These are phyloP conservation scores for Lasioglossum villosulum DNA, from an alignment of 2,888 invertebrate genomes.

Conservation along the genomic window DNA sequence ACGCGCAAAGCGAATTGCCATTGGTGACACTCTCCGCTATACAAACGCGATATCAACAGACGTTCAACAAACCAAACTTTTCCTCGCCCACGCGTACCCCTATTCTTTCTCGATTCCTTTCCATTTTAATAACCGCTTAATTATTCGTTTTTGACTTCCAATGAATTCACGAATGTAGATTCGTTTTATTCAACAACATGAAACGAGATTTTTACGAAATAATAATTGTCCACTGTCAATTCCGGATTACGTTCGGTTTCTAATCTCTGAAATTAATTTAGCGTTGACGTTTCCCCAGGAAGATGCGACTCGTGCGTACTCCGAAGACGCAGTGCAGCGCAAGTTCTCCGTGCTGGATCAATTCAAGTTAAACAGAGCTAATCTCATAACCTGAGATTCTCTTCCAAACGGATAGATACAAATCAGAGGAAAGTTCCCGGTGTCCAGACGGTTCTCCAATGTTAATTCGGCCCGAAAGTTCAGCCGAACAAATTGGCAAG, in stretches of 20 bases:
- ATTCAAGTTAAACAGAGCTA: slow-evolving; percentile 9
- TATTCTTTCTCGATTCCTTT: background rate
- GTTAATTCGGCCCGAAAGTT: slow-evolving; percentile 71
- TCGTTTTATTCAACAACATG: too few species aligned
- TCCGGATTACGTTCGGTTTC: background rate
- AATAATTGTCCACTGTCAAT: background rate
- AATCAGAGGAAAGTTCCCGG: slow-evolving; percentile 31
- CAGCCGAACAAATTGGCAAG: slow-evolving; percentile 74
- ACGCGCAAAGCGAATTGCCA: slow-evolving; percentile 55
- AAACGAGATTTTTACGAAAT: background rate
- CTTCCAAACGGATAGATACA: slow-evolving; percentile 18
- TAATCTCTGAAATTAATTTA: background rate
- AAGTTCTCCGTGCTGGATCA: background rate
- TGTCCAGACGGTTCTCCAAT: slow-evolving; percentile 48
- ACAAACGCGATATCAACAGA: slow-evolving; percentile 12
- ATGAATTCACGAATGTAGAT: too few species aligned
- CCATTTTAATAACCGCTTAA: background rate
- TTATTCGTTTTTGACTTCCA: too few species aligned
- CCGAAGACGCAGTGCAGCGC: background rate
- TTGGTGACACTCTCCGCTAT: slow-evolving; percentile 30
- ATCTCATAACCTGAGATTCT: slow-evolving; percentile 10
- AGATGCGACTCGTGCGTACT: background rate
- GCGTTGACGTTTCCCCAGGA: background rate
- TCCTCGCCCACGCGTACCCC: background rate
- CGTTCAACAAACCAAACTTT: slow-evolving; percentile 7